A percentile compares a stretch with the other conserved stretches of the same genome.
These are phyloP conservation scores for Heliothis virescens DNA, from an alignment of 1,140 invertebrate species.

Conservation along the genomic window DNA sequence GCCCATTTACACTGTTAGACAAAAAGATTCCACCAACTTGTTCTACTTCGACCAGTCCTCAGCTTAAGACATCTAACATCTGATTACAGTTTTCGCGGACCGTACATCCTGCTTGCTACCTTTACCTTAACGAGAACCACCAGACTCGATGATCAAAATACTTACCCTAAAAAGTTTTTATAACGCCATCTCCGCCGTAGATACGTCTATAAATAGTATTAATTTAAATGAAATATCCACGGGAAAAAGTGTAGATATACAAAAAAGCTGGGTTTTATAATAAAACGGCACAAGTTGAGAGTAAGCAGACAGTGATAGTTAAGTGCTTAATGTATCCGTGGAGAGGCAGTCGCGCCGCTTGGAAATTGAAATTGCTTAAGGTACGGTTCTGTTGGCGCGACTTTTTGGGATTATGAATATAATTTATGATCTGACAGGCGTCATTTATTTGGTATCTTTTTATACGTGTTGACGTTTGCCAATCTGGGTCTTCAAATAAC, in stretches of 20 bases:
- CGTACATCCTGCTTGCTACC: no score
- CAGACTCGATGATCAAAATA: no score
- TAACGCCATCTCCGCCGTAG: no score
- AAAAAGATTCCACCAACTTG: no score
- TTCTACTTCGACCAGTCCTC: no score
- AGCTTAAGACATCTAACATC: no score
- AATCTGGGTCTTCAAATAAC: no score
- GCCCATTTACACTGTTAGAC: no score
- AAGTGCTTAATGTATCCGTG: slow-evolving; percentile 84
- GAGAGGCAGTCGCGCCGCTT: slow-evolving; percentile 72
- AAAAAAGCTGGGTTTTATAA: slow-evolving; percentile 64
- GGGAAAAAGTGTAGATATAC: not conserved
- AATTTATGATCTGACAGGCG: not conserved
- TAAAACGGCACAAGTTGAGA: slow-evolving; percentile 72
- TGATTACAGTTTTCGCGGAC: no score
- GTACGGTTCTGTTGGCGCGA: slow-evolving; percentile 49
- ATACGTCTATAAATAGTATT: not conserved
- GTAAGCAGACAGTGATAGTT: slow-evolving; percentile 84
- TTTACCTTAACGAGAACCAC: no score
- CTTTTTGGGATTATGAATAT: slow-evolving; percentile 5
- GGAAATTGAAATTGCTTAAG: slow-evolving; percentile 83
- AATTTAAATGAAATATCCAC: not conserved
- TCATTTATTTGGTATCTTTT: not conserved
- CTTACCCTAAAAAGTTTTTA: no score
- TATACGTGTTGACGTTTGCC: no score